Base-by-base conservation (phyloP, 2,797 vertebrate species). In the Danionella dracula region DNA sequence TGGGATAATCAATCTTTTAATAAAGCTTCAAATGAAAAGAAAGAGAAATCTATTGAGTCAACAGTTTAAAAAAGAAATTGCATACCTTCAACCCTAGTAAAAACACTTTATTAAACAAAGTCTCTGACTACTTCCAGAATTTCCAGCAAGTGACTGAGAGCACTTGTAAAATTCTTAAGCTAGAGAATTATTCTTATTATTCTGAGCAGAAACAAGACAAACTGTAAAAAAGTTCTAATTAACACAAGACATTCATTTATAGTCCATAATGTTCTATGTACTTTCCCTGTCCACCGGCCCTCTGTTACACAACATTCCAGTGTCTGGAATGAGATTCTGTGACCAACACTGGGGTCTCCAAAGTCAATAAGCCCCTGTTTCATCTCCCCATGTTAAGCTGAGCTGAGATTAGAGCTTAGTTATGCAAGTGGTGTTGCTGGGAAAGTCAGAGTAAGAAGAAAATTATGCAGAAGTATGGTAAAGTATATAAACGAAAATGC, bases 271-370 rank as follows among this genome's bases (percentile, higher is more conserved):
- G 23, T 6, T 27, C 23, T 27, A 27, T 6, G 6, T 6, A 10
- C 6, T 40, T 29, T 41, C 23, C 23, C 16, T 31, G 13, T 71
- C 77, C 75, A 49, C 10, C 13, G 78, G 85, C 86, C 88, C 86
- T 80, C 35, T 76, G 71, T 87, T 84, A 83, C 73, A 88, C 71
- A 38, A 91, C 89, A 85, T 75, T 77, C 81, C 60, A 72, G 79
- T 70, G 77, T 70, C 79, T 78, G 88, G 90, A 89, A 92, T 90
- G 82, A 83, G 86, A 84, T 79, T 89, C 79, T 54, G 40, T 46
- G 55, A 60, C 13, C 38, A 71, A 54, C 46, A 13, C 8, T n/a
- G 15, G 32, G 42, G 16, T 41, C 23, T 41, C 31, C 27, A 51
- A 48, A 45, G 42, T 32, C 31, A 70, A 41, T 56, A 46, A 70